Evolutionary conservation across 2,888 invertebrate genomes (phyloP), one percentile per base, ranked within the genome.

Genomic region (Clusia tigrina): DNA sequence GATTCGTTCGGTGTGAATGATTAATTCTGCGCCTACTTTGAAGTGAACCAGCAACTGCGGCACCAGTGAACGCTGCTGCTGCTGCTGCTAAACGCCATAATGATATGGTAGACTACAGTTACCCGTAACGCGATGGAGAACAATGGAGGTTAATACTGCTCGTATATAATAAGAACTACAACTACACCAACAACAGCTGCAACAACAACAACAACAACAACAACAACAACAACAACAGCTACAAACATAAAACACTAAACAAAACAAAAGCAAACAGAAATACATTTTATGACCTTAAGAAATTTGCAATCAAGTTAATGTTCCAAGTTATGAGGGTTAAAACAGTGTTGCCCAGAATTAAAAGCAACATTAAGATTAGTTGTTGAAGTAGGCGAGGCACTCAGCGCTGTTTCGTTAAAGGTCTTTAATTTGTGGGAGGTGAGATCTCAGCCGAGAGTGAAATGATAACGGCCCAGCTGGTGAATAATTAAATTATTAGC

Each of bases 21-120:
- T 81, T 79, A 79, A 73, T 71, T 62, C 60, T 25, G 32, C 42
- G 75, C 69, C 74, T 69, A 56, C 69, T 67, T 65, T 65, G 61
- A 69, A 65, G 48, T 26, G 65, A 67, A 67, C 67, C 70, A 67
- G 69, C 77, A 72, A n/a, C n/a, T n/a, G n/a, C n/a, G n/a, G n/a
- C n/a, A n/a, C n/a, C n/a, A n/a, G n/a, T n/a, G n/a, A n/a, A n/a
- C n/a, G n/a, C n/a, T n/a, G n/a, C n/a, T n/a, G n/a, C n/a, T n/a
- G n/a, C 72, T 74, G 71, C 76, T 71, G 73, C 77, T 77, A 78
- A 79, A 78, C 73, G 80, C 76, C 63, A 69, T 78, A 77, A 76
- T 78, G 78, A 75, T 74, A 73, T 67, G 67, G 70, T 68, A 60
- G 23, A 17, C 55, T 32, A 18, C 58, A 51, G 20, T 48, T n/a